These are phyloP conservation scores for Pyrgus malvae DNA, from an alignment of 2,888 invertebrate species.

Conservation along the genomic window DNA sequence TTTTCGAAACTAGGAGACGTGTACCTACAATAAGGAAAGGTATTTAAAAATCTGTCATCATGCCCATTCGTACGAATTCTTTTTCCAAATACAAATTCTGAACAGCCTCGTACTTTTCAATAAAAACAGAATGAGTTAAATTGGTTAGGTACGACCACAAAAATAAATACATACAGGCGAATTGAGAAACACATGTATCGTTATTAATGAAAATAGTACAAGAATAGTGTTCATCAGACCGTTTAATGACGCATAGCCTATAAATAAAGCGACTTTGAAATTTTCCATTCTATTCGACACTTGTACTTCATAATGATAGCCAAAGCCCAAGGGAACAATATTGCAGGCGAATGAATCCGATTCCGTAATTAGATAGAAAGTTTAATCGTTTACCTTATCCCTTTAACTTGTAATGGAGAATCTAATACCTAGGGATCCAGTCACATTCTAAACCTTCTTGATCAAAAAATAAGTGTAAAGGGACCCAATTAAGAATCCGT, in stretches of 20 bases:
- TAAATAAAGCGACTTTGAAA: not conserved
- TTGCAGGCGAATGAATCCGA: slow-evolving; percentile 5
- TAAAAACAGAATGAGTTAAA: too few relatives aligned
- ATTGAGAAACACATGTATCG: too few relatives aligned
- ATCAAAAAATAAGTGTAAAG: not conserved
- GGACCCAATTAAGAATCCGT: not conserved
- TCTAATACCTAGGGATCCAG: not conserved
- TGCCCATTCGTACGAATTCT: too few relatives aligned
- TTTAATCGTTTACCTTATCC: slow-evolving; percentile 2
- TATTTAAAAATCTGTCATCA: too few relatives aligned
- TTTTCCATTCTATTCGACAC: not conserved
- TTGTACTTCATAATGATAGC: not conserved
- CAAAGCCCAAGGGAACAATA: not conserved
- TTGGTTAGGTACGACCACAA: too few relatives aligned
- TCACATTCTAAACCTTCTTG: not conserved
- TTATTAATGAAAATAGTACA: not conserved
- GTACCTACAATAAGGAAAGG: too few relatives aligned
- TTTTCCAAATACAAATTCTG: too few relatives aligned
- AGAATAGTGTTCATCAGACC: too few relatives aligned
- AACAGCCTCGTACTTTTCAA: too few relatives aligned
- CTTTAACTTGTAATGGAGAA: not conserved
- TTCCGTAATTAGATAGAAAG: slow-evolving; percentile 8
- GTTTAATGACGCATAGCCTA: not conserved
- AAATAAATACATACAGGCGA: too few relatives aligned
- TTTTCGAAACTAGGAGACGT: too few relatives aligned